Conservation (phyloP, 2,113 vertebrate species). For the Oceanodroma tethys region DNA sequence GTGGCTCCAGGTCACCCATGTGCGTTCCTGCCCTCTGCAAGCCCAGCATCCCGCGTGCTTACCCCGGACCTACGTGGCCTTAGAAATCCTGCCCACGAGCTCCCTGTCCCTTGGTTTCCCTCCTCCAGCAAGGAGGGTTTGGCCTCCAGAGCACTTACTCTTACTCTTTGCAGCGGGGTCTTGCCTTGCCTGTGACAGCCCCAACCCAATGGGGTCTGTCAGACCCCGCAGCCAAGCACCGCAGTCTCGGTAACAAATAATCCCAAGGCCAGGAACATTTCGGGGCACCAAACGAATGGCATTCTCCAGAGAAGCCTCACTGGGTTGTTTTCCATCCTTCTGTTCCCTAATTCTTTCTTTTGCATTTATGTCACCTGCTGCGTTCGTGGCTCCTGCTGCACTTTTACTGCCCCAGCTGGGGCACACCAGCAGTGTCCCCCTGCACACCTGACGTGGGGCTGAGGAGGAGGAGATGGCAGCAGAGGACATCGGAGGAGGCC, state of each 20-base stretch:
- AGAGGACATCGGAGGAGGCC: background rate
- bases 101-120: background rate
- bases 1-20: background rate
- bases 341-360: background rate
- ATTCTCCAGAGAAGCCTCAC: background rate
- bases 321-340: background rate
- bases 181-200: background rate
- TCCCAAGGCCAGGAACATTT: background rate
- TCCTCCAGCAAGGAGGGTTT: background rate
- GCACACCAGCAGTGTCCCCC: too few relatives aligned
- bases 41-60: background rate
- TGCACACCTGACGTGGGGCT: fast-evolving
- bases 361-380: background rate
- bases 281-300: fast-evolving
- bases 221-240: background rate
- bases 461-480: background rate
- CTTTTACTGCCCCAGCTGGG: fast-evolving
- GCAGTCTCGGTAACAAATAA: fast-evolving
- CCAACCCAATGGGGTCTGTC: too few relatives aligned
- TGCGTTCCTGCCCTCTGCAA: background rate
- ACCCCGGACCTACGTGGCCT: background rate
- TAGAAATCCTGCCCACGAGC: background rate
- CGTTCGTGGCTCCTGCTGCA: background rate
- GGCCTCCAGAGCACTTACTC: background rate
- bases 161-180: background rate